These are phyloP conservation scores for Empidonax alnorum DNA, from an alignment of 2,113 vertebrate species.

Conservation along the genomic window DNA sequence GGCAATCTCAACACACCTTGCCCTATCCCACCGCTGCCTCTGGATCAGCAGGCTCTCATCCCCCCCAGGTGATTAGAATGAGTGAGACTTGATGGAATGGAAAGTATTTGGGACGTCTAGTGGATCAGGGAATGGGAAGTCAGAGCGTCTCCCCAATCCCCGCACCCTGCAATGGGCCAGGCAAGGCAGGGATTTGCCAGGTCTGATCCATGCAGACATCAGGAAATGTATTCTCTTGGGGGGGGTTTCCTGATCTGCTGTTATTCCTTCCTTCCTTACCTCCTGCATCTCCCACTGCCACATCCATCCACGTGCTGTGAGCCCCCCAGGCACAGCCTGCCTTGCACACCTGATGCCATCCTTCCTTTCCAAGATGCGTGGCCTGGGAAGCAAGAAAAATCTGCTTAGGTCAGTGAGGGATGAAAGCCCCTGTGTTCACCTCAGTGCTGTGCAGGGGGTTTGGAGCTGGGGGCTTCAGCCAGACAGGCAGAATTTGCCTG, in stretches of 20 bases:
- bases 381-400: not conserved
- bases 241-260: not conserved
- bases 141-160: not conserved
- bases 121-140: not conserved
- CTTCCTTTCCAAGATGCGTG: not conserved
- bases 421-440: not conserved
- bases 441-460: not conserved
- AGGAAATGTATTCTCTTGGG: not conserved
- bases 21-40: not conserved
- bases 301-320: accelerated
- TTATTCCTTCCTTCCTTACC: not conserved
- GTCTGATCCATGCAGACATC: not conserved
- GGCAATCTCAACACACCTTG: not conserved
- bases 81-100: not conserved
- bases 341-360: not conserved
- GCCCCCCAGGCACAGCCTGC: not conserved
- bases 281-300: not conserved
- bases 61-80: not conserved
- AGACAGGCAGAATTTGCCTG: not conserved
- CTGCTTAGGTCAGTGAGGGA: not conserved
- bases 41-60: not conserved
- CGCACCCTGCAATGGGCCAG: not conserved
- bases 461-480: accelerated
- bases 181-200: not conserved
- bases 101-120: not conserved